Base-by-base conservation (phyloP, 1,140 invertebrate genomes). In the Lepeophtheirus salmonis region DNA sequence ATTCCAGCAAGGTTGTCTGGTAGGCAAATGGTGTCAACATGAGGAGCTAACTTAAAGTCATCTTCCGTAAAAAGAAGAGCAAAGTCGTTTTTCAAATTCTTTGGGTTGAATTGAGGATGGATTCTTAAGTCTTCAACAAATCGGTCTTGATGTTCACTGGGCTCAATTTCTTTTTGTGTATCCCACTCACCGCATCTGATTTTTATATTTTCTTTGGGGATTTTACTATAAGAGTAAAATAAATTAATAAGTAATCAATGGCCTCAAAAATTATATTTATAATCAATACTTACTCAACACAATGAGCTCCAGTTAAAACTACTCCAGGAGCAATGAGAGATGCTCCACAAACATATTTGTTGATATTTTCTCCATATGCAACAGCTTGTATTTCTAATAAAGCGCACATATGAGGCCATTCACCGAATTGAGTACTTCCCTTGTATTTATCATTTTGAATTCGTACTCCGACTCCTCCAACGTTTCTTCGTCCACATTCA, bases 401-500 rank as follows among this genome's bases (percentile, higher is more conserved):
- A 0, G 65, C 67, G 2, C 64, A 63, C 65, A 68, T 70, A 67
- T 69, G 70, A 2, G 70, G 70, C 61, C 67, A 71, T 65, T 72
- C 70, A 1, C 67, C 69, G 54, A 68, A 69, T 60, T 71, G 76
- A 65, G 57, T 64, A 54, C 67, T 62, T 14, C 58, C 59, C 1
- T 61, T 52, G 3, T 30, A n/a, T 66, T 10, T 67, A 22, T 67
- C 64, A 0, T 82, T 82, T 0, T 75, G 81, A 53, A 86, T 83
- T 1, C 78, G 68, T 64, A 81, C 79, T 17, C 79, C 81, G 3
- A 86, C 74, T 1, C 83, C 83, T 0, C 80, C 71, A 0, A 76
- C 70, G 65, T 85, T 81, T 25, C 81, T 73, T 56, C 76, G 74
- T 0, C 86, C 86, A 63, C 86, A 89, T 4, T 77, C 75, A 2